phyloP scores from a whole-genome alignment of 2,888 invertebrate genomes.

The Cerastis leucographa region DNA sequence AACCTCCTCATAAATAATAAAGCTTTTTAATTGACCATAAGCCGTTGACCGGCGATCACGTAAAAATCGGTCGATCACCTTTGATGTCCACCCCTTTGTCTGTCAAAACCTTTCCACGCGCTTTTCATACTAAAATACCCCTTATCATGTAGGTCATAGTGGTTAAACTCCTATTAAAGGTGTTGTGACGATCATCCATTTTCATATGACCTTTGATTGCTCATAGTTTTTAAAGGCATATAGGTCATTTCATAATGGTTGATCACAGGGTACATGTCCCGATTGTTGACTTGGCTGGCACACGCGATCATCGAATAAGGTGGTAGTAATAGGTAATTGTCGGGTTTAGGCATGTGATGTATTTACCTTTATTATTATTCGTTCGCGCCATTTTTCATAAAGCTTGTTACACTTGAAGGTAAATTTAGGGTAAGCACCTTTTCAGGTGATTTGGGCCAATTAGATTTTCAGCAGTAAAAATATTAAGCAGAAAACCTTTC shows the following conservation, averaged over 20 bases:
- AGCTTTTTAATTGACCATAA: slow-evolving; percentile 51
- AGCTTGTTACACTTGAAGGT: slow-evolving; percentile 25
- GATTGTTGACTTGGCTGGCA: slow-evolving; percentile 71
- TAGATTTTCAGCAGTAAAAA: background rate
- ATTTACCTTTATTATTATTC: slow-evolving; percentile 43
- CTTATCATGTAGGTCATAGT: slow-evolving; percentile 58
- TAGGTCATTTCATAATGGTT: slow-evolving; percentile 66
- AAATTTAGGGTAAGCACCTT: slow-evolving; percentile 44
- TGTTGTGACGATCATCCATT: slow-evolving; percentile 44
- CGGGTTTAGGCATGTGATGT: slow-evolving; percentile 40
- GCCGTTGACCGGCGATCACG: slow-evolving; percentile 63
- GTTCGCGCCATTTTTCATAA: slow-evolving; percentile 40
- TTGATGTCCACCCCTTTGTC: slow-evolving; percentile 69
- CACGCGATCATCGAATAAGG: slow-evolving; percentile 72
- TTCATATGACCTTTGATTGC: slow-evolving; percentile 61
- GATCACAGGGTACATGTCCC: slow-evolving; percentile 70
- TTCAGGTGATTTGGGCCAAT: slow-evolving; percentile 11
- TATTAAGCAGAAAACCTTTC: background rate
- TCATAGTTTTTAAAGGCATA: slow-evolving; percentile 38
- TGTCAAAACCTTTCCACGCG: slow-evolving; percentile 49
- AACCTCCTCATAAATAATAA: slow-evolving; percentile 39
- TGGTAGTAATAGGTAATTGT: slow-evolving; percentile 54
- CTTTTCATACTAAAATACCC: slow-evolving; percentile 52
- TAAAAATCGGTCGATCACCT: slow-evolving; percentile 75
- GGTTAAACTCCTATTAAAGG: slow-evolving; percentile 65